Evolutionary conservation across 2,113 vertebrate genomes (phyloP), one percentile per base, ranked within the genome.

Genomic region (Polyodon spathula): DNA sequence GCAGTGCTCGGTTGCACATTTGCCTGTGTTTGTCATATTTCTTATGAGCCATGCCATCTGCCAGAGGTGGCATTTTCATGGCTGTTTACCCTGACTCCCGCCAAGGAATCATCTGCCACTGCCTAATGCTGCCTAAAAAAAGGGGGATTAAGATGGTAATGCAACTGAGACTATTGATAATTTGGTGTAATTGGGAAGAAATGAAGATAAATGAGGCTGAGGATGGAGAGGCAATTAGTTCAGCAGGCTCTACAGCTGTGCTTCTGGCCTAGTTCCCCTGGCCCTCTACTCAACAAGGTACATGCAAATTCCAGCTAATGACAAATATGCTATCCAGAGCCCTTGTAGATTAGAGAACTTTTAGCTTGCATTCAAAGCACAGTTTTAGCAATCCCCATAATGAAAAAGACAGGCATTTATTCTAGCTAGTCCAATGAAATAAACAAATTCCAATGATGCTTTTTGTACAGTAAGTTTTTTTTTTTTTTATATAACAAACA

Each of bases 151-250:
- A 87, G 86, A 83, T 80, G 89, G 87, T 79, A 89, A 90, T 89
- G 84, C 89, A 89, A 90, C 84, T 89, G 89, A 92, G 91, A 90
- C 86, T 91, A 90, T 90, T 90, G 87, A 90, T 93, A 92, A 93
- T 92, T 89, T 90, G 84, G 78, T 88, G 87, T 93, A 92, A 93
- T 92, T 92, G 88, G 86, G 86, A 90, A 90, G 87, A 91, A 93
- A 92, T 92, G 86, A 93, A 93, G 90, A 93, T 92, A 90, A 93
- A 93, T 90, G 90, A 92, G 87, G 84, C 81, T 79, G 86, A 90
- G 84, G 83, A 88, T 85, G 85, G 81, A 85, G 82, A 92, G 80
- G 87, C 84, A 92, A 92, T 92, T 90, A 91, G 89, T 73, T 85
- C 79, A 82, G 83, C 81, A 66, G 79, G 78, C 84, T 78, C 81